Conservation (phyloP, 2,797 vertebrate species). For the Ptychadena robeensis region DNA sequence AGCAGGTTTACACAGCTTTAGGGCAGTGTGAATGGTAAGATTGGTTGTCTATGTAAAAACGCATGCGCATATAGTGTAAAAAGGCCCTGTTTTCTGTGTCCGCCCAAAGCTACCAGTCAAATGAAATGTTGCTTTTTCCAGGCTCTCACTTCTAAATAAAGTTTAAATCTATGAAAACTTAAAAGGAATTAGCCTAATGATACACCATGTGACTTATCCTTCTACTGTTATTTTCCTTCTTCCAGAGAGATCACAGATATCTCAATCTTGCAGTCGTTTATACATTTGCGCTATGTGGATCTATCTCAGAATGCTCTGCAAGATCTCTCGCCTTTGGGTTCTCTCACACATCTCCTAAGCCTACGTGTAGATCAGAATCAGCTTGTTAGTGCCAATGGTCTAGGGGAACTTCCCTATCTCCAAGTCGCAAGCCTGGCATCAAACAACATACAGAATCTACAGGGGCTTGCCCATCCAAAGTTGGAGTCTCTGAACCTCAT, state of each 20-base stretch:
- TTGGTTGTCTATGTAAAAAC: too few relatives aligned
- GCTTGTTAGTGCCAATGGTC: constrained; percentile 76
- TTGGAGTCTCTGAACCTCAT: constrained; percentile 84
- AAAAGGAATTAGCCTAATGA: too few relatives aligned
- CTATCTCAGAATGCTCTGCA: constrained; percentile 85
- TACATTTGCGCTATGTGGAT: constrained; percentile 91
- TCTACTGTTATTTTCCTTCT: background rate
- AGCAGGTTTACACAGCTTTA: too few relatives aligned
- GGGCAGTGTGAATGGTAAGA: too few relatives aligned
- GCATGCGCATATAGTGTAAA: too few relatives aligned
- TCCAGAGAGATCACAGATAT: constrained; percentile 85
- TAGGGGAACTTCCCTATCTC: constrained; percentile 82
- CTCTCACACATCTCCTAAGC: constrained; percentile 88
- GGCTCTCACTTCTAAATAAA: background rate
- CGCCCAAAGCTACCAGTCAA: too few relatives aligned
- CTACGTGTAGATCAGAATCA: constrained; percentile 87
- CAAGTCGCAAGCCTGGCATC: constrained; percentile 85
- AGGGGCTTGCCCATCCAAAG: constrained; percentile 79
- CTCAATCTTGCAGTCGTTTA: constrained; percentile 76
- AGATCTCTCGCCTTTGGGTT: constrained; percentile 83
- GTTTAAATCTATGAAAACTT: background rate
- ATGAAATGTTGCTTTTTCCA: too few relatives aligned
- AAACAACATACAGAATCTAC: constrained; percentile 78
- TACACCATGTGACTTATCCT: background rate
- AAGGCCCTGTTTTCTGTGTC: too few relatives aligned